Conservation (phyloP, 1,140 invertebrate species). For the Trichonephila clavipes region DNA sequence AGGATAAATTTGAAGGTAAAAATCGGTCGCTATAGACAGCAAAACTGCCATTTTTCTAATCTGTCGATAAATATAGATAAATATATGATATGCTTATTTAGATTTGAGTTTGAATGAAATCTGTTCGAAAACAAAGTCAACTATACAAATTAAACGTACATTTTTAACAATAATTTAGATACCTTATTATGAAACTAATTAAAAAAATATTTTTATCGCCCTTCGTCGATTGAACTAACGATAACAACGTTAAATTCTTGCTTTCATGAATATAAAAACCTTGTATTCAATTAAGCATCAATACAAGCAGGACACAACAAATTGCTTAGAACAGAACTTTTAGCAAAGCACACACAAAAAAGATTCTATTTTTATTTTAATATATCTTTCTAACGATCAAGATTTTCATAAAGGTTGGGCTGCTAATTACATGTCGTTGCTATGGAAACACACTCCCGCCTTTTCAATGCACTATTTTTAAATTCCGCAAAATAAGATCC, state of each 20-base stretch:
- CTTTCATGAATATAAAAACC: neutral
- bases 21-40: too few relatives aligned
- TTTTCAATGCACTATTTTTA: constrained; percentile 11
- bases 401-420: neutral
- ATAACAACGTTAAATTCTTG: constrained; percentile 7
- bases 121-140: too few relatives aligned
- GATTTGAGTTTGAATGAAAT: too few relatives aligned
- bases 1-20: too few relatives aligned
- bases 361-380: neutral
- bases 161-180: too few relatives aligned
- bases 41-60: too few relatives aligned
- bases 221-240: neutral
- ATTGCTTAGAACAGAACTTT: neutral
- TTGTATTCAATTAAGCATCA: neutral
- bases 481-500: neutral
- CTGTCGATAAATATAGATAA: too few relatives aligned
- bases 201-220: neutral
- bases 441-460: neutral
- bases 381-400: neutral
- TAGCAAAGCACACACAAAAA: neutral
- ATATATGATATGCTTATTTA: too few relatives aligned
- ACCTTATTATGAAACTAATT: neutral
- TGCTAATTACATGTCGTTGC: neutral
- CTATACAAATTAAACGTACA: too few relatives aligned
- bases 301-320: neutral